Evolutionary conservation across 2,888 invertebrate genomes (phyloP).

Genomic region (Stenodera caucasica): DNA sequence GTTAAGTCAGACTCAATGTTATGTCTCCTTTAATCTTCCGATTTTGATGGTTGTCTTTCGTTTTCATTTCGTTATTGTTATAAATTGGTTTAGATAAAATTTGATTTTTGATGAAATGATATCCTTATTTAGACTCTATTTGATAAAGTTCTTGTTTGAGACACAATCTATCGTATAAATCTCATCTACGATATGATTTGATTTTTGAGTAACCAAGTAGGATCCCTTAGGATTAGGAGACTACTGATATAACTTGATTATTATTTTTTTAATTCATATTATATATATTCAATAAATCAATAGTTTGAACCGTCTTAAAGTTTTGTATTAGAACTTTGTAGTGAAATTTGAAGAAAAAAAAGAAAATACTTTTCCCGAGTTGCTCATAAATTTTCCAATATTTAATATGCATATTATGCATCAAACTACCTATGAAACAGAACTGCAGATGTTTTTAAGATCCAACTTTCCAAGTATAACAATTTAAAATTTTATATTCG

Average conservation of each 20-base stretch:
- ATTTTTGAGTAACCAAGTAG: background rate
- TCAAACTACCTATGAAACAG: no score
- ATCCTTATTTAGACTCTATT: background rate
- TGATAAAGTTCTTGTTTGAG: conserved; percentile 1
- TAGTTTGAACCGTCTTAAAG: background rate
- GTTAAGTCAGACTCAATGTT: no score
- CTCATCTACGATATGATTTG: conserved; percentile 6
- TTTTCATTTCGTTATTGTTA: background rate
- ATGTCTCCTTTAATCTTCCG: no score
- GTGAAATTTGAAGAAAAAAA: background rate
- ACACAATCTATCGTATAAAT: background rate
- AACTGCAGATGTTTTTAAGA: no score
- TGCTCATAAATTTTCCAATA: background rate
- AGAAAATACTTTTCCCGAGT: background rate
- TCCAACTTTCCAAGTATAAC: no score
- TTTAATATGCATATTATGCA: background rate
- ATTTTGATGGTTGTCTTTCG: background rate
- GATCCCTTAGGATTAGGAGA: background rate
- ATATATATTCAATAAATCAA: no score
- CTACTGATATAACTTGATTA: background rate
- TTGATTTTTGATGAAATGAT: background rate
- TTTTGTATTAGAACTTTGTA: background rate
- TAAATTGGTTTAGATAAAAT: background rate
- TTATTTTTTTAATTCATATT: no score
- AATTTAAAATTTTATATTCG: no score